These are phyloP conservation scores for Acanthaster planci DNA, from an alignment of 35 echinoderm and acorn worm species.

Conservation along the genomic window DNA sequence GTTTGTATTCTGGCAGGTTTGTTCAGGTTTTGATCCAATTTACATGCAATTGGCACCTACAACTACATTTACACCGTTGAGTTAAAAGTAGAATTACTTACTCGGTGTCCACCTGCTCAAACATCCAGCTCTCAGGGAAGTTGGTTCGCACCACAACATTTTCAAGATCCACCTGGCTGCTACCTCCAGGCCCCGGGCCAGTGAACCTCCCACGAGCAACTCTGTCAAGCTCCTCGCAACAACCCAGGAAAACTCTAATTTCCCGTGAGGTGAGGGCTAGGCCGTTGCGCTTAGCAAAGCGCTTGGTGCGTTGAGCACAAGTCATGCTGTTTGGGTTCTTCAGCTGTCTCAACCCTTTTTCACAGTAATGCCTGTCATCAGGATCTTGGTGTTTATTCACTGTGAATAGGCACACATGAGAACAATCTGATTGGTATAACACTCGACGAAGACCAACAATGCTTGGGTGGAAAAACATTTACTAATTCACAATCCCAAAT, in stretches of 20 bases:
- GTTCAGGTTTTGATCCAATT: background rate
- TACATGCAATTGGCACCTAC: background rate
- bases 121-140: slow-evolving; percentile 89
- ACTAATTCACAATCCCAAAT: no score
- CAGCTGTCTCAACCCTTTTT: background rate
- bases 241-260: background rate
- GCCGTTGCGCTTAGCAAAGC: background rate
- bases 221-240: background rate
- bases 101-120: slow-evolving; percentile 69
- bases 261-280: background rate
- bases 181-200: background rate
- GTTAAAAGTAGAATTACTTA: slow-evolving; percentile 17
- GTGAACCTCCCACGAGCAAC: background rate
- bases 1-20: background rate
- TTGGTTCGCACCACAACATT: slow-evolving; percentile 48
- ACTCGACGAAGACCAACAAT: no score
- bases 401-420: background rate
- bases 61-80: background rate
- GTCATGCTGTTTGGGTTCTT: background rate
- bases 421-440: background rate
- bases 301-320: background rate
- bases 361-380: background rate
- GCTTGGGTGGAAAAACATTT: no score
- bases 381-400: background rate
- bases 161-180: background rate